phyloP scores from a whole-genome alignment of 2,113 vertebrate species.

The Xiphophorus couchianus region DNA sequence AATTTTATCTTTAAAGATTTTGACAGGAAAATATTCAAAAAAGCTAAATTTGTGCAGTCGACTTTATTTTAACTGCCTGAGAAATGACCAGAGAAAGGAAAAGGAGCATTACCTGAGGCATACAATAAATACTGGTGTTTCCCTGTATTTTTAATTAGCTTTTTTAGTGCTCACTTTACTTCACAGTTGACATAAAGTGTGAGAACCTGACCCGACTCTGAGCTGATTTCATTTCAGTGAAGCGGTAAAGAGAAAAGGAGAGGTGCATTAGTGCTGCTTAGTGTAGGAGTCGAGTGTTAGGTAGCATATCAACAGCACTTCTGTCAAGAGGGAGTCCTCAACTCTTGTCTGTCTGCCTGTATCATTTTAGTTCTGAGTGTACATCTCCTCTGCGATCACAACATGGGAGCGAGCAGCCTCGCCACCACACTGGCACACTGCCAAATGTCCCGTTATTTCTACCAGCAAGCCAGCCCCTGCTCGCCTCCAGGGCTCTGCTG shows the following conservation, averaged over 20 bases:
- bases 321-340: constrained; percentile 65
- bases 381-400: constrained; percentile 33
- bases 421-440: constrained; percentile 8
- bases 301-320: constrained; percentile 67
- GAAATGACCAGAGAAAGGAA: too few relatives aligned
- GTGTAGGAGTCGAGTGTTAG: constrained; percentile 62
- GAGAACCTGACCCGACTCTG: constrained; percentile 49
- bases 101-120: too few relatives aligned
- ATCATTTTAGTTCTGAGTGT: constrained; percentile 1
- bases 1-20: too few relatives aligned
- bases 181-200: background rate
- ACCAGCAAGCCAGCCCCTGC: constrained; percentile 13
- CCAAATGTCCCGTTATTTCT: constrained; percentile 40
- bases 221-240: constrained; percentile 55
- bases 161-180: background rate
- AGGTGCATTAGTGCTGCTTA: constrained; percentile 43
- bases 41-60: too few relatives aligned
- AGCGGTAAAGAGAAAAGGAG: constrained; percentile 47
- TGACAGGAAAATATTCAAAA: too few relatives aligned
- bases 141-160: background rate
- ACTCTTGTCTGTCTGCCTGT: constrained; percentile 16
- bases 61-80: too few relatives aligned
- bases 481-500: constrained; percentile 29
- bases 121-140: background rate
- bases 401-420: constrained; percentile 27